phyloP scores from a whole-genome alignment of 2,797 vertebrate species.

The Cyclopterus lumpus region DNA sequence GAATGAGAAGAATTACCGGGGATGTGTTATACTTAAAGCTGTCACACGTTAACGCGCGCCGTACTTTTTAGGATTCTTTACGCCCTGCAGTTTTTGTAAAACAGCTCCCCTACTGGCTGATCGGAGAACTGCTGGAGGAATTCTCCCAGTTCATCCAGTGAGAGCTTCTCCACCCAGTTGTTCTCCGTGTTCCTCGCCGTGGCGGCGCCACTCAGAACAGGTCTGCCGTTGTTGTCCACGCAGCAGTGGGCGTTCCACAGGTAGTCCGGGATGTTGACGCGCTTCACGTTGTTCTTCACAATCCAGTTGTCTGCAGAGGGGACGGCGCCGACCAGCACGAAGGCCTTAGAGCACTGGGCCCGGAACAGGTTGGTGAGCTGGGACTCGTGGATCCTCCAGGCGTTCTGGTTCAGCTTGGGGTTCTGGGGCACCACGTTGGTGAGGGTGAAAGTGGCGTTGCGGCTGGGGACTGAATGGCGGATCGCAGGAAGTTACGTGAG shows the following conservation, averaged over 20 bases:
- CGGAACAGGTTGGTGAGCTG: constrained; percentile 71
- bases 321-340: constrained; percentile 81
- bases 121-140: constrained; percentile 78
- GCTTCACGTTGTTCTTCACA: constrained; percentile 76
- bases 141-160: constrained; percentile 65
- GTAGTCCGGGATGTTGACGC: constrained; percentile 84
- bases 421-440: constrained; percentile 85
- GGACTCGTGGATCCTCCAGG: constrained; percentile 79
- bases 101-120: constrained; percentile 75
- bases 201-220: constrained; percentile 74
- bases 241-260: constrained; percentile 86
- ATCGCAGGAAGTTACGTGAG: neutral
- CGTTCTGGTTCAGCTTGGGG: constrained; percentile 79
- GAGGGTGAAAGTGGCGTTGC: constrained; percentile 84
- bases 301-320: constrained; percentile 82
- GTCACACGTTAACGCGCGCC: neutral
- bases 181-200: constrained; percentile 77
- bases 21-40: neutral
- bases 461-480: constrained; percentile 69
- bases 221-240: constrained; percentile 71
- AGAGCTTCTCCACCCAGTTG: constrained; percentile 70
- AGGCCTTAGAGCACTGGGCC: constrained; percentile 72
- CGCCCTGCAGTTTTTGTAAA: constrained; percentile 73
- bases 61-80: constrained; percentile 1
- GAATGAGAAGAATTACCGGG: neutral